Evolutionary conservation across 2,113 vertebrate genomes (phyloP).

Genomic region (Mionectes macconnelli): DNA sequence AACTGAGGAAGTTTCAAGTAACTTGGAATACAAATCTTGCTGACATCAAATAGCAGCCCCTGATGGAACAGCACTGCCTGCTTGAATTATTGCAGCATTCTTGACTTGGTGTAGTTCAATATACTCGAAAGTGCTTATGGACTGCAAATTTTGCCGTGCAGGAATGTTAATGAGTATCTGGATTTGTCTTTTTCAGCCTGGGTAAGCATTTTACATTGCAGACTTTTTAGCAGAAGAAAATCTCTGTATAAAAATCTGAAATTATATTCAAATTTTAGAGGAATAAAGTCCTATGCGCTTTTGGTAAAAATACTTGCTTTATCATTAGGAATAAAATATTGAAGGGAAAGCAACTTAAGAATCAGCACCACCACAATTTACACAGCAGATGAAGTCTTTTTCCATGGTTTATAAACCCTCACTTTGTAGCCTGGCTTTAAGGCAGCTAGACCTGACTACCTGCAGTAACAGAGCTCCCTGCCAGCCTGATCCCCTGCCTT

Average conservation of each 20-base stretch:
- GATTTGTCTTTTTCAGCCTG: neutral
- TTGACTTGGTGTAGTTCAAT: conserved; percentile 34
- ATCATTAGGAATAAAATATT: neutral
- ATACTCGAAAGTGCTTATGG: conserved; percentile 24
- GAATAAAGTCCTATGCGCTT: neutral
- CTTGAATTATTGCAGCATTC: conserved; percentile 29
- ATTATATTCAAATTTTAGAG: neutral
- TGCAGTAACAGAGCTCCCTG: neutral
- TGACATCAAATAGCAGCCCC: conserved; percentile 13
- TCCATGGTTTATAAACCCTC: neutral
- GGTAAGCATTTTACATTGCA: conserved; percentile 19
- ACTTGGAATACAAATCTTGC: conserved; percentile 1
- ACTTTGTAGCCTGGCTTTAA: neutral
- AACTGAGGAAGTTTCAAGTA: neutral
- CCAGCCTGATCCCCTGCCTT: neutral
- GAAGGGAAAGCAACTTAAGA: neutral
- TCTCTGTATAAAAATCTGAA: neutral
- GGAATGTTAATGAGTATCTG: conserved; percentile 44
- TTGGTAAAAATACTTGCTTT: neutral
- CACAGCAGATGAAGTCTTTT: neutral
- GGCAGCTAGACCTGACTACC: neutral
- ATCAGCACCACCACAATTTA: neutral
- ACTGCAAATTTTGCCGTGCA: neutral
- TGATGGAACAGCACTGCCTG: neutral
- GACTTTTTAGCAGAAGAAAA: neutral